These are phyloP conservation scores for Myripristis murdjan DNA, from an alignment of 2,797 vertebrate species.

Conservation along the genomic window DNA sequence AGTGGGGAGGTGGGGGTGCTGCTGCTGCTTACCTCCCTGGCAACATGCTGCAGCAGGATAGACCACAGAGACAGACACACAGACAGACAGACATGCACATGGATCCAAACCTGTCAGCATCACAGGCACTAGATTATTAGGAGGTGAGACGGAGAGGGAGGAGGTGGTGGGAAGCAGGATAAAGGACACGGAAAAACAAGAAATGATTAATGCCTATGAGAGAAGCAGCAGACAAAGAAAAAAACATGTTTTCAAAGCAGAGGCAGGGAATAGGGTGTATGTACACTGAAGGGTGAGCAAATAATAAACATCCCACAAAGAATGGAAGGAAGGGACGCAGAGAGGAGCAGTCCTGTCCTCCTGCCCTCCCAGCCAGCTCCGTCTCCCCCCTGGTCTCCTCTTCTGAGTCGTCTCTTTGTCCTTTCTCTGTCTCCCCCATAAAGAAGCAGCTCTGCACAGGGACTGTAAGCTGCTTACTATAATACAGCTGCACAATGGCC, in stretches of 20 bases:
- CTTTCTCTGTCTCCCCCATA: conserved; percentile 19
- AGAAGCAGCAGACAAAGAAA: conserved; percentile 18
- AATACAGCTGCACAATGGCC: conserved; percentile 72
- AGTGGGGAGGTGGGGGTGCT: conserved; percentile 9
- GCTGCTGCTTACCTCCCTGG: conserved; percentile 48
- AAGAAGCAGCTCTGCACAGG: conserved; percentile 46
- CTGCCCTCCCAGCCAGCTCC: conserved; percentile 24
- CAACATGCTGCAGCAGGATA: conserved; percentile 43
- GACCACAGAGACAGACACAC: background rate
- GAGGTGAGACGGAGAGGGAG: conserved; percentile 7
- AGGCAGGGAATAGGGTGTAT: background rate
- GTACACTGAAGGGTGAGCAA: background rate
- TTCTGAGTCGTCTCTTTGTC: conserved; percentile 51
- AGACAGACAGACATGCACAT: background rate
- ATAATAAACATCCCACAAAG: background rate
- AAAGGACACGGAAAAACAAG: background rate
- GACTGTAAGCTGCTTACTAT: conserved; percentile 80
- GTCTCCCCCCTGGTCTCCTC: conserved; percentile 14
- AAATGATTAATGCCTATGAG: conserved; percentile 17
- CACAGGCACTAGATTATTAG: conserved; percentile 32
- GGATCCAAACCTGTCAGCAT: conserved; percentile 14
- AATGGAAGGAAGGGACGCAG: background rate
- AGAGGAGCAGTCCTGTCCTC: background rate
- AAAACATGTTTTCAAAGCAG: background rate
- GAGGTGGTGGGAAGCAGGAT: background rate